These are phyloP conservation scores for Nibea albiflora DNA, from an alignment of 2,113 vertebrate genomes.

Conservation along the genomic window DNA sequence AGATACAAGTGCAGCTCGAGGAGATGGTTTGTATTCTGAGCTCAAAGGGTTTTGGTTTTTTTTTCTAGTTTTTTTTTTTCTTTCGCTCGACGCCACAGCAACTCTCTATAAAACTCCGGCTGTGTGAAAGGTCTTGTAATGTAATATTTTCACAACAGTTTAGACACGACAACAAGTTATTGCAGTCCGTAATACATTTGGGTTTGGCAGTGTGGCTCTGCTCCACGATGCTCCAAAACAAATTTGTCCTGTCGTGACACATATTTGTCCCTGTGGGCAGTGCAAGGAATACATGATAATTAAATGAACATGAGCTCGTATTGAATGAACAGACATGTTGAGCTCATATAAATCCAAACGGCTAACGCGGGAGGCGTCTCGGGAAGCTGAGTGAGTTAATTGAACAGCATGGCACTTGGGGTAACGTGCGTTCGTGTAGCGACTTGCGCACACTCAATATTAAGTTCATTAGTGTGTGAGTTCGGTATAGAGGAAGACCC, in stretches of 20 bases:
- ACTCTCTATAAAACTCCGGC: background rate
- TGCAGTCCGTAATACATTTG: background rate
- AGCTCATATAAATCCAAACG: slow-evolving; percentile 27
- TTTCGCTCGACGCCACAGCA: background rate
- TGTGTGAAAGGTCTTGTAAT: background rate
- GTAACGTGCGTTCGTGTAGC: slow-evolving; percentile 4
- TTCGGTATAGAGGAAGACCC: background rate
- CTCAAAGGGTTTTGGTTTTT: slow-evolving; percentile 20
- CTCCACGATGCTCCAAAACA: background rate
- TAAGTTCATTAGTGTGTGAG: slow-evolving; percentile 6
- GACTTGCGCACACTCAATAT: background rate
- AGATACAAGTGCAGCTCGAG: slow-evolving; percentile 98
- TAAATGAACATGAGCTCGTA: slow-evolving; percentile 35
- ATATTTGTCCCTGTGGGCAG: slow-evolving; percentile 14
- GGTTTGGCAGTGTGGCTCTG: background rate
- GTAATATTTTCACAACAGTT: background rate
- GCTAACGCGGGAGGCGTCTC: slow-evolving; percentile 10
- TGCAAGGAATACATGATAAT: slow-evolving; percentile 16
- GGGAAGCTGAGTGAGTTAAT: slow-evolving; percentile 23
- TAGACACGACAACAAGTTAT: background rate
- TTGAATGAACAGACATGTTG: slow-evolving; percentile 27
- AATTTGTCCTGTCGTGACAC: slow-evolving; percentile 11
- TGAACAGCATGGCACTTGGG: slow-evolving; percentile 5
- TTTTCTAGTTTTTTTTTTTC: too few relatives aligned
- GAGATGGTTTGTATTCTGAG: slow-evolving; percentile 92